Base-by-base conservation (phyloP, 1,140 invertebrate species). In the Paralvinella palmiformis region DNA sequence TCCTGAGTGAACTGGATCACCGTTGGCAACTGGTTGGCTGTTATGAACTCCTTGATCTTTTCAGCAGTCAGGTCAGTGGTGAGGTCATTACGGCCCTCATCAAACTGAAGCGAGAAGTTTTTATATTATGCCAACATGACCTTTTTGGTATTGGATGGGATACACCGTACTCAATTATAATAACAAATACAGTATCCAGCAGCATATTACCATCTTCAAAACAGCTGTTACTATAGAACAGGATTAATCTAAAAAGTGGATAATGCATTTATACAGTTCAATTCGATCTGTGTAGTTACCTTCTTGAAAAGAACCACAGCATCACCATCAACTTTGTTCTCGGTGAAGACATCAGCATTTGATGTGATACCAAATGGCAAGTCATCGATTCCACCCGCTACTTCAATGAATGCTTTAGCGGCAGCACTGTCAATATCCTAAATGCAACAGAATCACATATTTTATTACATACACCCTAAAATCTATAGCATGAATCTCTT, bases 1-100 rank as follows among this genome's bases (percentile, higher is more conserved):
- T 81, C 77, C 66, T 80, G 94, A 69, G 93, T 98, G 84, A 99
- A 99, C 80, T 99, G 96, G 59, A 97, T 89, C 71, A 99, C 88
- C 52, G 96, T 81, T 56, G 97, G 96, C 73, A 99, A 82, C 63
- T 91, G 88, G 74, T 98, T 88, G 20, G 87, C 82, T 67, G 85
- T 82, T 64, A 98, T 86, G 84, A 98, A 99, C 69, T 88, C 88
- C 77, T 88, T 89, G 53, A 99, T 76, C 36, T 61, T 68, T n/a
- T 87, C 86, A 29, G 77, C 83, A 62, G 83, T 83, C 17, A 87
- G 70, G 71, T 90, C 88, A 31, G 85, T 90, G 0, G 89, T 87
- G 72, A 88, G 94, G 48, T 88, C 86, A 69, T 86, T 87, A 73
- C 89, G 87, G 66, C 88, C 89, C 72, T 99, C 96, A 83, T 99